Conservation (phyloP, 2,797 vertebrate species). For the Danio jaintianensis region DNA sequence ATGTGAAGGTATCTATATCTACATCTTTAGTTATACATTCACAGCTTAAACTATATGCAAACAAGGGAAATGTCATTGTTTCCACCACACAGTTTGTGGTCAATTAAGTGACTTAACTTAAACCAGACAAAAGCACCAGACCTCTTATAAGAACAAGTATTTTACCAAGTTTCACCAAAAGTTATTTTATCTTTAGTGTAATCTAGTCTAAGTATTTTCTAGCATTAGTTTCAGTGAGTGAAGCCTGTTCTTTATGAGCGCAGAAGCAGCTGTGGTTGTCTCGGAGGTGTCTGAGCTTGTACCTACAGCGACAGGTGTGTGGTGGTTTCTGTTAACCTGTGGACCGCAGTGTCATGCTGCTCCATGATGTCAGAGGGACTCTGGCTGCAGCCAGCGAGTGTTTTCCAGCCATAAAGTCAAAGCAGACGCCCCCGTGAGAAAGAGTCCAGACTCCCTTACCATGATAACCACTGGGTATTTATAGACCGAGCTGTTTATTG, state of each 20-base stretch:
- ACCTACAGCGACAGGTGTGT: conserved; percentile 16
- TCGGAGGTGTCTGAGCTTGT: neutral
- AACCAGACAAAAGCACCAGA: neutral
- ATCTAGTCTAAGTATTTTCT: no score
- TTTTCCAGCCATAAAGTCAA: conserved; percentile 55
- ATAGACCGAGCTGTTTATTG: conserved; percentile 46
- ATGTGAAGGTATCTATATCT: neutral
- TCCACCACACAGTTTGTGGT: neutral
- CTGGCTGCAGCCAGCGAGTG: conserved; percentile 14
- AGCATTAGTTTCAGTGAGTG: neutral
- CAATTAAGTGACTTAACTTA: neutral
- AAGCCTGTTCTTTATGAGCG: conserved; percentile 22
- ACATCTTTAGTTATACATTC: neutral
- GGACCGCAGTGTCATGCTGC: conserved; percentile 44
- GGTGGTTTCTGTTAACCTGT: conserved; percentile 36
- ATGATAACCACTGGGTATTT: conserved; percentile 57
- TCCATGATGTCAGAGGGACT: conserved; percentile 49
- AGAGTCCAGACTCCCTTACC: conserved; percentile 46
- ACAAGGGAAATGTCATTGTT: neutral
- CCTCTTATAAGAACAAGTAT: neutral
- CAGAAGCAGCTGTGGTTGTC: conserved; percentile 28
- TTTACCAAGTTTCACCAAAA: neutral
- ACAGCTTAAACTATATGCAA: neutral
- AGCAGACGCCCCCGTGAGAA: conserved; percentile 49
- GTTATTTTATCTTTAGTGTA: no score